Conservation (phyloP, 1,140 invertebrate genomes). For the Musca vetustissima region DNA sequence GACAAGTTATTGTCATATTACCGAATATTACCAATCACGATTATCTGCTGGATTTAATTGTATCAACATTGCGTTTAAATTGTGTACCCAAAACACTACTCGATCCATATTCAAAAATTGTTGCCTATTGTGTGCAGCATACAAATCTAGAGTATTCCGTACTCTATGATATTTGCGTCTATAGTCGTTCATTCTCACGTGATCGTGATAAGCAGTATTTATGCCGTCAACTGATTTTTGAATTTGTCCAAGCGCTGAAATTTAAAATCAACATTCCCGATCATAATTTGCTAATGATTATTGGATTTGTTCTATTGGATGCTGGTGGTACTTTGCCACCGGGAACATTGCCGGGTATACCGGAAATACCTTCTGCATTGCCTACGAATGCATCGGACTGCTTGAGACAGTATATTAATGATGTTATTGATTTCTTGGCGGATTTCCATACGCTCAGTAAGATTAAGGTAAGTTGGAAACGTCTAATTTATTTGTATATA, state of each 20-base stretch:
- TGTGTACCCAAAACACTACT: constrained; percentile 69
- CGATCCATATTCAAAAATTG: constrained; percentile 94
- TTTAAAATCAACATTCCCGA: constrained; percentile 94
- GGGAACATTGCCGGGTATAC: constrained; percentile 51
- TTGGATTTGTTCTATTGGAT: constrained; percentile 82
- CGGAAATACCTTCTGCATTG: constrained; percentile 62
- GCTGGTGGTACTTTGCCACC: constrained; percentile 67
- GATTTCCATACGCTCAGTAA: constrained; percentile 96
- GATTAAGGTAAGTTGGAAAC: constrained; percentile 84
- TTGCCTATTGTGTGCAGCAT: constrained; percentile 89
- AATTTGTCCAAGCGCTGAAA: constrained; percentile 92
- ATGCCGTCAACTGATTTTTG: constrained; percentile 87
- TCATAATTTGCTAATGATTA: constrained; percentile 88
- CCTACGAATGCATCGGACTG: constrained; percentile 90
- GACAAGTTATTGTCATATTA: constrained; percentile 75
- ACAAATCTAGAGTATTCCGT: constrained; percentile 81
- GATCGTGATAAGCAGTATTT: constrained; percentile 93
- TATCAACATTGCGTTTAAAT: constrained; percentile 81
- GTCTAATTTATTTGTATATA: too few species aligned
- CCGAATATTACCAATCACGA: constrained; percentile 73
- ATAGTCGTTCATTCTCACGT: constrained; percentile 83
- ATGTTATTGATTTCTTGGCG: constrained; percentile 92
- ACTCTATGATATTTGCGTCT: constrained; percentile 84
- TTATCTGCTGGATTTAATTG: constrained; percentile 82
- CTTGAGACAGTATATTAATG: constrained; percentile 87